Percentiles rank a stretch among this genome's conserved stretches.
These are phyloP conservation scores for Ectropis grisescens DNA, from an alignment of 1,140 invertebrate genomes.

Conservation along the genomic window DNA sequence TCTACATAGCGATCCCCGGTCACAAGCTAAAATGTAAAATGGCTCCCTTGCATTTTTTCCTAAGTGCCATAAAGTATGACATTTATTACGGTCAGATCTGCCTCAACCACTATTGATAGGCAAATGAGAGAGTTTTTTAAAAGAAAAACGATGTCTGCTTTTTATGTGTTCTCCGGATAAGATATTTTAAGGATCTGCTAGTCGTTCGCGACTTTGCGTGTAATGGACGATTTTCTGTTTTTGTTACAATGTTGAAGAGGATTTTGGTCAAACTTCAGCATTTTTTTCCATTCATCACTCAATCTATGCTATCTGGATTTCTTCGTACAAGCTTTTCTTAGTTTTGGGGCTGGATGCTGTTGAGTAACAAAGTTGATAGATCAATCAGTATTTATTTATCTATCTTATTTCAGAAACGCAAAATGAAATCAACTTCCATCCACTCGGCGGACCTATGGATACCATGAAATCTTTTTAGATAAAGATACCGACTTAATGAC, in stretches of 20 bases:
- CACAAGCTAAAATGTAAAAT: slow-evolving; percentile 63
- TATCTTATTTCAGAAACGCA: too few relatives aligned
- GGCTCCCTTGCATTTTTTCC: slow-evolving; percentile 67
- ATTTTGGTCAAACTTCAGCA: too few relatives aligned
- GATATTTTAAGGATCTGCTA: slow-evolving; percentile 54
- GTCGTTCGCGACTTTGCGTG: slow-evolving; percentile 23
- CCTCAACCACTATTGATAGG: slow-evolving; percentile 68
- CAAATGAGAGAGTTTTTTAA: slow-evolving; percentile 70
- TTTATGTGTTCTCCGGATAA: slow-evolving; percentile 67
- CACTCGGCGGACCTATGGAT: too few relatives aligned
- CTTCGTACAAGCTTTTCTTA: too few relatives aligned
- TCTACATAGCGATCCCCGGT: slow-evolving; percentile 50
- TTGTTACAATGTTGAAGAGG: slow-evolving; percentile 6
- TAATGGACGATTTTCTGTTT: slow-evolving; percentile 30
- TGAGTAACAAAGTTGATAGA: too few relatives aligned
- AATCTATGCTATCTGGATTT: too few relatives aligned
- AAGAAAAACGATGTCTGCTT: slow-evolving; percentile 70
- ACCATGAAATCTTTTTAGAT: too few relatives aligned
- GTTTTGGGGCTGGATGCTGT: too few relatives aligned
- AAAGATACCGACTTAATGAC: too few relatives aligned
- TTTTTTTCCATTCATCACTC: too few relatives aligned
- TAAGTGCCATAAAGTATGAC: slow-evolving; percentile 67
- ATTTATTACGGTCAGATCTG: slow-evolving; percentile 70
- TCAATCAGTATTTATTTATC: too few relatives aligned
- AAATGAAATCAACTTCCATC: too few relatives aligned